Conservation (phyloP, 2,113 vertebrate genomes). For the Drymodes brunneopygia region DNA sequence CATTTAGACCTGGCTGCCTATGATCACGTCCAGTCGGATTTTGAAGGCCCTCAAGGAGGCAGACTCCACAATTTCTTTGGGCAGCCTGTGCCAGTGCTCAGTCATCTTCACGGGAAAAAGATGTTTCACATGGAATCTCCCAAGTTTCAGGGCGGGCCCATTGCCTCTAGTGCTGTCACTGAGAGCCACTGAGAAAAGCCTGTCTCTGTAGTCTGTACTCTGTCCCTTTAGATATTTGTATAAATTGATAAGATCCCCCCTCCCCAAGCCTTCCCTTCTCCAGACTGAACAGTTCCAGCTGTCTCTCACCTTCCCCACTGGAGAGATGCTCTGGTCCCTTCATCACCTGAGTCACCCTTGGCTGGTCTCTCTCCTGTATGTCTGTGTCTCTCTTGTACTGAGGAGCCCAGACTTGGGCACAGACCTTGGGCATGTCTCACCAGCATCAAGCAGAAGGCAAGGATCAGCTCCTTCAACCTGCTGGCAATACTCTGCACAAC, state of each 20-base stretch:
- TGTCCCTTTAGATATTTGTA: background rate
- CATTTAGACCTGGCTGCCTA: background rate
- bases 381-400: background rate
- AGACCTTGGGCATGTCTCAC: background rate
- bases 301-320: background rate
- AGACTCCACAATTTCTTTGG: background rate
- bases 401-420: background rate
- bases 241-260: rapidly evolving
- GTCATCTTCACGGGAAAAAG: background rate
- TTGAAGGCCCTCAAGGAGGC: background rate
- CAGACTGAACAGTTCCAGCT: background rate
- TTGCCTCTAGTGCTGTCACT: background rate
- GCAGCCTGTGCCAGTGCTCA: background rate
- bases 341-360: background rate
- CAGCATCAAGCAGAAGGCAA: background rate
- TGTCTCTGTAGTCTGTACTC: background rate
- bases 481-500: background rate
- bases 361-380: background rate
- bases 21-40: background rate
- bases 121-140: background rate
- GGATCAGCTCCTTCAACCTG: background rate
- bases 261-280: background rate
- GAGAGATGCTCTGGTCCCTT: background rate
- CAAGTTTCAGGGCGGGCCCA: background rate
- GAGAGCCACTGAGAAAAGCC: background rate